Percentiles rank a stretch among this genome's conserved stretches.
Conservation (phyloP, 2,113 vertebrate species). For the Taxidea taxus region DNA sequence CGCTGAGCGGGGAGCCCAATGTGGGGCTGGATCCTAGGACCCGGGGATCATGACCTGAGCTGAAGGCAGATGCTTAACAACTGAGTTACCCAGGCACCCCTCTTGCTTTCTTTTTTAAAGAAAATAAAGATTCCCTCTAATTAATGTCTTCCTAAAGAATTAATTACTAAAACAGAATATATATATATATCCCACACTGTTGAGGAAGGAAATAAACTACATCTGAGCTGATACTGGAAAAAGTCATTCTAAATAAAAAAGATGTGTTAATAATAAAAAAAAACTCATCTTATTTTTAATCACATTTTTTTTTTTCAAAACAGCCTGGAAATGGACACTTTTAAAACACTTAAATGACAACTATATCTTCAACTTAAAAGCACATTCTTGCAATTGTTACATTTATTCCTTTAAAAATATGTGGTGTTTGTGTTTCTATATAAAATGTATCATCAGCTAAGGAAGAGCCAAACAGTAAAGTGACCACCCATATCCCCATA, state of each 20-base stretch:
- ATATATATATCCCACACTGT: neutral
- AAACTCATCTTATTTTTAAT: neutral
- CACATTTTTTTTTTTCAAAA: constrained; percentile 47
- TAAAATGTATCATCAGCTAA: neutral
- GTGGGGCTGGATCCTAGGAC: too few relatives aligned
- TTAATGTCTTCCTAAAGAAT: constrained; percentile 24
- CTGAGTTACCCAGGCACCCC: too few relatives aligned
- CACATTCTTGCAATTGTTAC: neutral
- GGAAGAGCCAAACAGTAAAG: constrained; percentile 6
- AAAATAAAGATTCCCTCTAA: constrained; percentile 47
- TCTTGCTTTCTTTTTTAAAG: constrained; percentile 44
- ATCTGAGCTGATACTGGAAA: constrained; percentile 15
- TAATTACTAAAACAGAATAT: constrained; percentile 39
- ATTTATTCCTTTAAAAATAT: neutral
- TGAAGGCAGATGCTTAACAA: too few relatives aligned
- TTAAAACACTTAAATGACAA: constrained; percentile 45
- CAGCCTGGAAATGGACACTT: constrained; percentile 17
- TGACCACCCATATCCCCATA: neutral
- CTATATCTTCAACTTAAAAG: constrained; percentile 30
- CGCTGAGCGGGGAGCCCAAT: too few relatives aligned
- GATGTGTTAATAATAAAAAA: neutral
- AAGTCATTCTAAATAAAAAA: constrained; percentile 39
- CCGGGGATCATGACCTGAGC: too few relatives aligned
- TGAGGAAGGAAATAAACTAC: neutral
- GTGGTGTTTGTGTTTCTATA: neutral